These are phyloP conservation scores for Sciurus niger DNA, from an alignment of 2,113 vertebrate genomes.

Conservation along the genomic window DNA sequence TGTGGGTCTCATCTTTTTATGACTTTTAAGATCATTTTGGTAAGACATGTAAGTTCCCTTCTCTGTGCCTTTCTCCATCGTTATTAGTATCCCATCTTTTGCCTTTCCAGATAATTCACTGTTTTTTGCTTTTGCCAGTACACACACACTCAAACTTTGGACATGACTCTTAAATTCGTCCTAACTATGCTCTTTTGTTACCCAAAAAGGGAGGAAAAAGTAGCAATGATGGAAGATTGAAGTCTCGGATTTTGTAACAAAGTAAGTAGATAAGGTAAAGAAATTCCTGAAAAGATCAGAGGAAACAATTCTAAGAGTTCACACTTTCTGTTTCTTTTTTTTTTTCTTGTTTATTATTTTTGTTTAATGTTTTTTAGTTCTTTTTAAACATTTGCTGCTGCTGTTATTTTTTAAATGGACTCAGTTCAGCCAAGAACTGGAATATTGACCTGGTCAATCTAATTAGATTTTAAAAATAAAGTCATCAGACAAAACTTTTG, in stretches of 20 bases:
- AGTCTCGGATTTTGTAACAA: conserved; percentile 4
- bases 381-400: too few relatives aligned
- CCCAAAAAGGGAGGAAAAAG: background rate
- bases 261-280: background rate
- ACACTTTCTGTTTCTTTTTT: too few relatives aligned
- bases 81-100: background rate
- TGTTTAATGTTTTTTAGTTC: background rate
- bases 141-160: background rate
- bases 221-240: background rate
- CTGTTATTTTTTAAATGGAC: background rate
- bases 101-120: background rate
- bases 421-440: background rate
- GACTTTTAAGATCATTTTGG: conserved; percentile 3
- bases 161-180: background rate
- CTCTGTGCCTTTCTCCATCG: background rate
- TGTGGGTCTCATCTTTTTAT: conserved; percentile 33
- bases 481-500: background rate
- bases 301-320: too few relatives aligned
- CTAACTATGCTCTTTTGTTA: background rate
- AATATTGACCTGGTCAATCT: background rate
- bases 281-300: too few relatives aligned
- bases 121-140: background rate
- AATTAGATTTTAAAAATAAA: conserved; percentile 35
- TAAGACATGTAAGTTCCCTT: background rate
- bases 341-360: background rate